Percentiles rank a stretch among this genome's conserved stretches.
Conservation (phyloP, 2,797 vertebrate genomes). For the Gallinago nigripennis region DNA sequence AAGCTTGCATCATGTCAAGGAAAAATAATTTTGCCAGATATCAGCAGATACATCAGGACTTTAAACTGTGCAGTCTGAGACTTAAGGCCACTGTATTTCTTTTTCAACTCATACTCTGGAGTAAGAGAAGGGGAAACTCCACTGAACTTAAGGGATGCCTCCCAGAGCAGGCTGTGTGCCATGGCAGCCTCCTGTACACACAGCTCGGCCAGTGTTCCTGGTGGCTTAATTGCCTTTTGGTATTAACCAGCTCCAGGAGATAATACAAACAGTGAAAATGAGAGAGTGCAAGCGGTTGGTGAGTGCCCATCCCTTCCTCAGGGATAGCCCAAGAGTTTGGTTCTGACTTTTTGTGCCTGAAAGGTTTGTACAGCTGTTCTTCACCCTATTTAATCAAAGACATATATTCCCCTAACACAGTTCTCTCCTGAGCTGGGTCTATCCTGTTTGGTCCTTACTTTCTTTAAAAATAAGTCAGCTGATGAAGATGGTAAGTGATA, state of each 20-base stretch:
- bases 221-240: not conserved
- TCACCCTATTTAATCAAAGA: not conserved
- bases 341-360: not conserved
- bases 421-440: not conserved
- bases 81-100: not conserved
- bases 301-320: not conserved
- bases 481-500: not conserved
- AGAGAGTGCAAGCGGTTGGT: not conserved
- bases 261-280: not conserved
- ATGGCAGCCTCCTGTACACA: not conserved
- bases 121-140: not conserved
- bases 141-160: not conserved
- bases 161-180: not conserved
- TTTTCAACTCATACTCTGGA: not conserved
- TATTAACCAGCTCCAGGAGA: not conserved
- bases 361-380: not conserved
- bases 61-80: not conserved
- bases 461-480: constrained; percentile 8
- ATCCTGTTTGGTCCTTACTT: not conserved
- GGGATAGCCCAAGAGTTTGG: not conserved
- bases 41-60: not conserved
- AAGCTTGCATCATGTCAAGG: not conserved
- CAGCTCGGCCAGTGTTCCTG: not conserved
- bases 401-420: not conserved
- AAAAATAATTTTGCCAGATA: not conserved